phyloP scores from a whole-genome alignment of 2,797 vertebrate genomes.

The Antrozous pallidus region DNA sequence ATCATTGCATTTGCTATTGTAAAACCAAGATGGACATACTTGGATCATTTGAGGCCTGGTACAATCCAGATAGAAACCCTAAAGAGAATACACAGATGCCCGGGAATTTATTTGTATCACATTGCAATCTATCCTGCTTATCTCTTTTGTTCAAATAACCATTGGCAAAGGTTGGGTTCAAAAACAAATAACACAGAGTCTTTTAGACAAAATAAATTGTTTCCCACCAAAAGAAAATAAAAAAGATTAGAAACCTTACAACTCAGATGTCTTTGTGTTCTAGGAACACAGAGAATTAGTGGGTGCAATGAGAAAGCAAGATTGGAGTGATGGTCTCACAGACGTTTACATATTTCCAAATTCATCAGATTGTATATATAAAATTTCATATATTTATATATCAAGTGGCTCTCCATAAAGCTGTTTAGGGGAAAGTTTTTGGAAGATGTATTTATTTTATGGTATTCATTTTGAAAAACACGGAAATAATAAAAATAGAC shows the following conservation, averaged over 20 bases:
- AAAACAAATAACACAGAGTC: background rate
- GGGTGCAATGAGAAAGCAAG: background rate
- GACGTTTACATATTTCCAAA: background rate
- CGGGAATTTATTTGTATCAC: background rate
- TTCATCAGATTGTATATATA: background rate
- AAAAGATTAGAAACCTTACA: background rate
- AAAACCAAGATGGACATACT: background rate
- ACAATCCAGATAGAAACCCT: background rate
- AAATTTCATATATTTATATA: background rate
- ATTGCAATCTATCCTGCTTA: background rate
- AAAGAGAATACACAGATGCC: background rate
- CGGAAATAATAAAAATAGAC: slow-evolving; percentile 14
- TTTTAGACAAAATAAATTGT: background rate
- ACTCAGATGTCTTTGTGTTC: background rate
- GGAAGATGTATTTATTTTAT: background rate
- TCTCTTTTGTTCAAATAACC: background rate
- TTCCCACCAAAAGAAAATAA: background rate
- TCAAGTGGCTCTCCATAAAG: background rate
- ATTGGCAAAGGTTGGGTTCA: background rate
- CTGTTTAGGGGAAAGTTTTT: background rate
- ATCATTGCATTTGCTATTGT: background rate
- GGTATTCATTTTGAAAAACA: background rate
- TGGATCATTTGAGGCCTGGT: background rate
- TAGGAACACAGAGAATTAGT: background rate
- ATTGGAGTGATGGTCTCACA: background rate